Conservation (phyloP, 2,113 vertebrate genomes). For the Siniperca knerii region DNA sequence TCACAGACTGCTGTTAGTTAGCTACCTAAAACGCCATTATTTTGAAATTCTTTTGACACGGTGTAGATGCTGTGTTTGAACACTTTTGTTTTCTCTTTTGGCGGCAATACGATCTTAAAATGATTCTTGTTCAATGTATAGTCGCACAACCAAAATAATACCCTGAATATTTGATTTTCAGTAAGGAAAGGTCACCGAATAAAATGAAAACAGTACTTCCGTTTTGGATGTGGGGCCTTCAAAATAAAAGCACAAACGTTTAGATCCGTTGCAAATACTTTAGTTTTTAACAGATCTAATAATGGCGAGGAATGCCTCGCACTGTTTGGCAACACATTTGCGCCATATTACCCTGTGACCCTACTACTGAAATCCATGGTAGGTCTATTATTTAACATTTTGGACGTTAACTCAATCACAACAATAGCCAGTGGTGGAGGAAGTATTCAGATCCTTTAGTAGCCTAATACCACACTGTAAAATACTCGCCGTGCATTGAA, state of each 20-base stretch:
- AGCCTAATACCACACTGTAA: too few relatives aligned
- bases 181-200: rapidly evolving
- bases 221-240: not conserved
- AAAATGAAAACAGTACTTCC: not conserved
- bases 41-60: not conserved
- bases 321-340: not conserved
- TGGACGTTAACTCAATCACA: too few relatives aligned
- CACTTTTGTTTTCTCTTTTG: not conserved
- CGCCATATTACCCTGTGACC: not conserved
- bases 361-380: not conserved
- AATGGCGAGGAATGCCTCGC: too few relatives aligned
- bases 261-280: too few relatives aligned
- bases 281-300: too few relatives aligned
- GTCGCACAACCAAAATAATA: not conserved
- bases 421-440: too few relatives aligned
- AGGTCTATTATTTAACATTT: too few relatives aligned
- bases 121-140: not conserved
- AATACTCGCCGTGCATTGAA: too few relatives aligned
- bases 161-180: not conserved
- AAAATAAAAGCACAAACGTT: not conserved
- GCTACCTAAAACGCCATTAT: not conserved
- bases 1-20: not conserved
- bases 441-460: too few relatives aligned
- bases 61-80: not conserved
- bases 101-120: too few relatives aligned